These are phyloP conservation scores for Drosophila aff. DNA, from an alignment of 1,140 invertebrate genomes.

Conservation along the genomic window DNA sequence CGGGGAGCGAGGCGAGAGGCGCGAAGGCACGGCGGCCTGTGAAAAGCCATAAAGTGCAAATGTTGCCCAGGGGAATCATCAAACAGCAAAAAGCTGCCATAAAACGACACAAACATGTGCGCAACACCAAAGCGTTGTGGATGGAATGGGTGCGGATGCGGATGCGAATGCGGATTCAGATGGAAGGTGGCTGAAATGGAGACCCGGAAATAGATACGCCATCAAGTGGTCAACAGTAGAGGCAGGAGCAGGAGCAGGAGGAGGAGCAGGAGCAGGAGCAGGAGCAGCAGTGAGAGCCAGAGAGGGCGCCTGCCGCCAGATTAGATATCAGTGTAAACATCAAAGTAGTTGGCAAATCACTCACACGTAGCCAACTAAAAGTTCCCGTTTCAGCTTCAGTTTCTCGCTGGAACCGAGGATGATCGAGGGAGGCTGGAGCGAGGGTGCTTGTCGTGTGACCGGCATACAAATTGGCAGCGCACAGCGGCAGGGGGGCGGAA, in stretches of 20 bases:
- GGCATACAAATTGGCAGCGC: constrained; percentile 46
- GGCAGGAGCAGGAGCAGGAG: neutral
- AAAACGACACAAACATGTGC: constrained; percentile 73
- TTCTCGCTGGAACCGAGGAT: neutral
- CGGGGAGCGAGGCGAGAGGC: neutral
- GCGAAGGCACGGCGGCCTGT: constrained; percentile 45
- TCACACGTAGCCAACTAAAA: constrained; percentile 63
- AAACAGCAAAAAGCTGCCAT: constrained; percentile 78
- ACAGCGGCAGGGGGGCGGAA: neutral
- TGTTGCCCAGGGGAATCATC: constrained; percentile 76
- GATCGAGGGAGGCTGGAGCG: neutral
- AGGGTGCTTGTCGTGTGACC: neutral
- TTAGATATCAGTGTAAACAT: constrained; percentile 67
- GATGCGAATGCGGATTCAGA: neutral
- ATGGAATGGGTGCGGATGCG: neutral
- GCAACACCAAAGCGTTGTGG: constrained; percentile 41
- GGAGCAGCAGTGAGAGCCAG: neutral
- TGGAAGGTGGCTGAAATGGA: constrained; percentile 9
- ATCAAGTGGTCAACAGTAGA: constrained; percentile 67
- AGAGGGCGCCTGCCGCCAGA: constrained; percentile 33
- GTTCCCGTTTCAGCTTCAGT: constrained; percentile 8
- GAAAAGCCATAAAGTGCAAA: constrained; percentile 79
- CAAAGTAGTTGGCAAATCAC: constrained; percentile 70
- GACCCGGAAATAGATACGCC: constrained; percentile 67
- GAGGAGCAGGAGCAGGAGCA: neutral